Evolutionary conservation across 2,888 invertebrate species (phyloP).

Genomic region (Autographa gamma): DNA sequence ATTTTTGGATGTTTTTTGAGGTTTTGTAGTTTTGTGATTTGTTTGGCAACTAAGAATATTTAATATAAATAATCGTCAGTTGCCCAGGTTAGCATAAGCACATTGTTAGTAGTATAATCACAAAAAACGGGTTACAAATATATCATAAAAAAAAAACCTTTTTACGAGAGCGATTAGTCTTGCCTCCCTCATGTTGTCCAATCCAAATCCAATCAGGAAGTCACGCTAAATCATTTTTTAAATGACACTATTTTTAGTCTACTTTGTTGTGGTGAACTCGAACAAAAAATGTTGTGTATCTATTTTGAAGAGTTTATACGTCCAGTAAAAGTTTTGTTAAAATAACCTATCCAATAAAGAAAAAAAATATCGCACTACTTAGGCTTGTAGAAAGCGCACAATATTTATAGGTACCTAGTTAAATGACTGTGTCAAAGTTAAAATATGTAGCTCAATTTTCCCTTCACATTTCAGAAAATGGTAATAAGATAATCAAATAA

Average conservation of each 20-base stretch:
- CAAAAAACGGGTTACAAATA: not conserved
- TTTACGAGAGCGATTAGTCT: not conserved
- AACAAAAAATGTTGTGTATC: not conserved
- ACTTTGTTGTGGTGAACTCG: not conserved
- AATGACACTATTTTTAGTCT: not conserved
- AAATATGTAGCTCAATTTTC: slow-evolving; percentile 38
- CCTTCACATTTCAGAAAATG: slow-evolving; percentile 1
- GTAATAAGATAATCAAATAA: slow-evolving; percentile 8
- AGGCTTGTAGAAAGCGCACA: slow-evolving; percentile 10
- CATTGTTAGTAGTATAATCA: not conserved
- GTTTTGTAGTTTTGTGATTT: not conserved
- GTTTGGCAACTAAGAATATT: not conserved
- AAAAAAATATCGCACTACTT: not conserved
- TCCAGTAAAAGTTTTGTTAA: not conserved
- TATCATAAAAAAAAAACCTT: not conserved
- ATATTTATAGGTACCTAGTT: not conserved
- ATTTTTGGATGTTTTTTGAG: not conserved
- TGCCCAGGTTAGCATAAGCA: not conserved
- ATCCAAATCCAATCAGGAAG: not conserved
- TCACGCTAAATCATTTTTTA: not conserved
- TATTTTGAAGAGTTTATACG: not conserved
- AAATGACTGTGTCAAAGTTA: slow-evolving; percentile 33
- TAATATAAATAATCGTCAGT: not conserved
- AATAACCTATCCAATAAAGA: not conserved
- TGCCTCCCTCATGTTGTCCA: no score